Conservation (phyloP, 2,113 vertebrate species). For the Gnathonemus echidnorhynchus region DNA sequence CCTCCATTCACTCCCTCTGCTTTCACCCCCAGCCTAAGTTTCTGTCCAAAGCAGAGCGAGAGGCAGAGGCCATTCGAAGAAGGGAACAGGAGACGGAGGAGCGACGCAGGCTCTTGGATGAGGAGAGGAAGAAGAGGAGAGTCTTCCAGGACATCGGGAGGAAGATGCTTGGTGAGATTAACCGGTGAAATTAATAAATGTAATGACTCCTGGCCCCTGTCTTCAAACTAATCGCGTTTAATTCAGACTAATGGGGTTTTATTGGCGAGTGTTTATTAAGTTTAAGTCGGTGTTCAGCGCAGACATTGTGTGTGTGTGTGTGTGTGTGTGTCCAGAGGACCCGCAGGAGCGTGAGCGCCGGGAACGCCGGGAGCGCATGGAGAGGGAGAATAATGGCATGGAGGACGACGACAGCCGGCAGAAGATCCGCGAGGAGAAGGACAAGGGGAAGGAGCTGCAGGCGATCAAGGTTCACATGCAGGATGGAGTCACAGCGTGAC, state of each 20-base stretch:
- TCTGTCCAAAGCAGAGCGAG: constrained; percentile 84
- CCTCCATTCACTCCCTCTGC: neutral
- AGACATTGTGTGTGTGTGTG: neutral
- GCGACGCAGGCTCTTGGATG: constrained; percentile 72
- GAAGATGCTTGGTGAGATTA: constrained; percentile 84
- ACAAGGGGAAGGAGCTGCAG: constrained; percentile 89
- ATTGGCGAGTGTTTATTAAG: neutral
- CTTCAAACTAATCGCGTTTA: neutral
- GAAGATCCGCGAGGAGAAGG: constrained; percentile 94
- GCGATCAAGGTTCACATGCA: constrained; percentile 78
- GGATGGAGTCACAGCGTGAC: neutral
- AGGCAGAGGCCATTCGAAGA: constrained; percentile 84
- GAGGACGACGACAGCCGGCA: constrained; percentile 87
- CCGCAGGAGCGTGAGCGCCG: constrained; percentile 88
- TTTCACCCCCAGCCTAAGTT: constrained; percentile 80
- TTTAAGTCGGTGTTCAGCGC: neutral
- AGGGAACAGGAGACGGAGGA: constrained; percentile 82
- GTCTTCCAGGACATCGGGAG: constrained; percentile 91
- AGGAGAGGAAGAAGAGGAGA: constrained; percentile 88
- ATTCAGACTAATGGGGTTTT: neutral
- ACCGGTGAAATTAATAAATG: neutral
- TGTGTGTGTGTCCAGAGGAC: constrained; percentile 69
- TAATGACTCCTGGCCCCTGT: neutral
- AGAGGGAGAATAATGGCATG: constrained; percentile 88
- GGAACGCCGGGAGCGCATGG: constrained; percentile 86